Evolutionary conservation across 2,888 invertebrate species (phyloP), one percentile per base, ranked within the genome.

Genomic region (Platerodrilus igneus): DNA sequence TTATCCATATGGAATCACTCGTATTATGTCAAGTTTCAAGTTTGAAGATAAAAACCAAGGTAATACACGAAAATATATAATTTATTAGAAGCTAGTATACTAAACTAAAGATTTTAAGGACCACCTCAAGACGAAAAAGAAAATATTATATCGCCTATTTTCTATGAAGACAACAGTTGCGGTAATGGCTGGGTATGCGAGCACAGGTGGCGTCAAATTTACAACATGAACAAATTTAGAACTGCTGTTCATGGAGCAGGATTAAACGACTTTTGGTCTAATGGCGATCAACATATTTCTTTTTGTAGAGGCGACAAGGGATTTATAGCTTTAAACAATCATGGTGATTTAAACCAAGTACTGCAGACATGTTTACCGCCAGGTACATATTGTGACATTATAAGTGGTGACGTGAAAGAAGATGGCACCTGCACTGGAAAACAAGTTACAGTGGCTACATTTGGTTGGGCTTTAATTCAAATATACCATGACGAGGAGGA

Each of bases 311-410:
- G 87, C 0, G 72, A 76, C 33, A 60, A 56, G 47, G 67, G 66
- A 3, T 91, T 90, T 60, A 67, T 89, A n/a, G 89, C 84, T 2
- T 78, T 90, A 55, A 90, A 88, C 58, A 76, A 75, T 33, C 83
- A 64, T 13, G 72, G 72, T 52, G 75, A 79, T 48, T 56, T 88
- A 18, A 75, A 75, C 26, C 66, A 72, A 54, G 74, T 58, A 8
- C 66, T 86, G 13, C 76, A 78, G 67, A 85, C 83, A 2, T 81
- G 81, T 40, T 72, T 91, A 18, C 81, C 86, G 1, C 71, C 78
- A 28, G 92, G 91, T 19, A 71, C 56, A 0, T 93, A 93, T 66
- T 93, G 92, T 62, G 91, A 93, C 64, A 73, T 92, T 14, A 86
- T 89, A 48, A 82, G 84, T 4, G 89, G 90, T 0, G 42, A 83